Evolutionary conservation across 2,888 invertebrate genomes (phyloP).

Genomic region (Sthenelais limicola): DNA sequence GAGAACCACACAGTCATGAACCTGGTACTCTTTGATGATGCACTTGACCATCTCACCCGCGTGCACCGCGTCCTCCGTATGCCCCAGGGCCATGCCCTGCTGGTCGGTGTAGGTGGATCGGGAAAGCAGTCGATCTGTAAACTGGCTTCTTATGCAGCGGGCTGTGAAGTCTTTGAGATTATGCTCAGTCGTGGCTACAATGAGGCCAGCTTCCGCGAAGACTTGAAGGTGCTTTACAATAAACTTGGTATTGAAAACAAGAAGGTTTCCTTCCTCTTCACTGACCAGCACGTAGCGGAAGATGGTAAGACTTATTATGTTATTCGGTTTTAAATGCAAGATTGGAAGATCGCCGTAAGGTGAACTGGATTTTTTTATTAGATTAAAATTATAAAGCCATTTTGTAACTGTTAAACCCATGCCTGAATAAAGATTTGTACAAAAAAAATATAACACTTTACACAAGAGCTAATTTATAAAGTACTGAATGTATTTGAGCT

Average conservation of each 20-base stretch:
- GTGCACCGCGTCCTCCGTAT: constrained; percentile 88
- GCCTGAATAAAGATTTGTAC: too few species aligned
- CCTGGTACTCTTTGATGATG: constrained; percentile 92
- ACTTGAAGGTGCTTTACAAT: constrained; percentile 85
- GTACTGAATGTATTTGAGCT: too few species aligned
- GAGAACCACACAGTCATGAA: constrained; percentile 82
- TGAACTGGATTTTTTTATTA: background rate
- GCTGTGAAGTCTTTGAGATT: constrained; percentile 82
- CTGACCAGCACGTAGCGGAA: constrained; percentile 81
- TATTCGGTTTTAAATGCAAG: background rate
- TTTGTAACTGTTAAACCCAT: background rate
- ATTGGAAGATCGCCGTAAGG: background rate
- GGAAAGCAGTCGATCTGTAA: constrained; percentile 88
- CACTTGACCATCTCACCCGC: constrained; percentile 90
- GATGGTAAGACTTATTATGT: constrained; percentile 66
- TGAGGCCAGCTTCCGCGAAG: constrained; percentile 87
- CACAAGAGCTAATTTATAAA: too few species aligned
- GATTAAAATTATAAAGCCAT: background rate
- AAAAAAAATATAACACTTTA: too few species aligned
- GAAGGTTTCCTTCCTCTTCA: constrained; percentile 86
- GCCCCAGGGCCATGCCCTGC: constrained; percentile 86
- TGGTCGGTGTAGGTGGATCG: constrained; percentile 91
- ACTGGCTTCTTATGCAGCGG: constrained; percentile 88
- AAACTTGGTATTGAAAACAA: constrained; percentile 85
- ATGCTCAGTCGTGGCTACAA: constrained; percentile 88